Conservation (phyloP, 2,888 invertebrate genomes). For the Xestia ashworthii region DNA sequence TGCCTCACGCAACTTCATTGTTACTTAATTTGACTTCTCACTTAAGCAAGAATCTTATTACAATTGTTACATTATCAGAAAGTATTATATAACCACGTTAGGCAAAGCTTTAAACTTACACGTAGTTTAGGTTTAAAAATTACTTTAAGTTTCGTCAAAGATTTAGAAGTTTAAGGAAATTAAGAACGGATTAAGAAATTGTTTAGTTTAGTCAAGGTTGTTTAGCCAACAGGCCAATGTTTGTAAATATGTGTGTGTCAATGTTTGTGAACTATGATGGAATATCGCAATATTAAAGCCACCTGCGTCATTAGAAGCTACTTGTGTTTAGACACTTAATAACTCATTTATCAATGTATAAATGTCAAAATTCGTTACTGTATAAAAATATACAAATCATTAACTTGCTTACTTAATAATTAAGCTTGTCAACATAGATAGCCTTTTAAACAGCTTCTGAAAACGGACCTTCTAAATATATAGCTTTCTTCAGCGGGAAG, state of each 20-base stretch:
- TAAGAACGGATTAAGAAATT: slow-evolving; percentile 50
- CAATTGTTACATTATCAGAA: slow-evolving; percentile 16
- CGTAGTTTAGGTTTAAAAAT: slow-evolving; percentile 28
- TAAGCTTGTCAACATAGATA: neutral
- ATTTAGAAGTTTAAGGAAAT: slow-evolving; percentile 31
- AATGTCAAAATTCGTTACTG: neutral
- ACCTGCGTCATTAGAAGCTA: slow-evolving; percentile 9
- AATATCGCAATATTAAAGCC: slow-evolving; percentile 18
- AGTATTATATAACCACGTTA: slow-evolving; percentile 35
- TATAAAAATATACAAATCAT: neutral
- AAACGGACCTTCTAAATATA: neutral
- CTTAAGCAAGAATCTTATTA: slow-evolving; percentile 12
- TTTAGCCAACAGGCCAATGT: slow-evolving; percentile 17
- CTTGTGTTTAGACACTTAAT: neutral
- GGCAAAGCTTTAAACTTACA: slow-evolving; percentile 15
- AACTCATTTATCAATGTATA: neutral
- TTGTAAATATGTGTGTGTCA: slow-evolving; percentile 28
- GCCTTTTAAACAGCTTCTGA: neutral
- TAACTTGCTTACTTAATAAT: too few relatives aligned
- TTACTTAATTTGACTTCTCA: slow-evolving; percentile 31
- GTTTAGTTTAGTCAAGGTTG: slow-evolving; percentile 24
- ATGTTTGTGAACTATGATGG: slow-evolving; percentile 33
- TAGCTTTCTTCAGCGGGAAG: neutral
- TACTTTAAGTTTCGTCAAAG: slow-evolving; percentile 46
- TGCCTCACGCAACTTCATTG: neutral